Conservation (phyloP, 92 coral and sea anemone genomes). For the Parazoanthus darwini region DNA sequence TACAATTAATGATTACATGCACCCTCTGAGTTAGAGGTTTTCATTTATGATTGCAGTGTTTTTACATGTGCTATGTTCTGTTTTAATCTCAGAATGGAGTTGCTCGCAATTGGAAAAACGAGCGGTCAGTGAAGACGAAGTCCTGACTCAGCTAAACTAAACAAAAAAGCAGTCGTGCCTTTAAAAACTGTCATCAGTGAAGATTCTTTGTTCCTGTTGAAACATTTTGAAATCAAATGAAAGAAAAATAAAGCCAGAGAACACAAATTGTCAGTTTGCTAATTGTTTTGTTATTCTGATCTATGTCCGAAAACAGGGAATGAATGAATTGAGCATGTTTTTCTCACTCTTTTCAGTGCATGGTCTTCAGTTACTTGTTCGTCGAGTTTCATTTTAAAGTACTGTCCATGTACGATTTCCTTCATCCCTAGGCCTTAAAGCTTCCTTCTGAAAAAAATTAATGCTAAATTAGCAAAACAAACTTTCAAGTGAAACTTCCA, state of each 20-base stretch:
- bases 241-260: not conserved
- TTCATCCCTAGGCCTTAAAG: not conserved
- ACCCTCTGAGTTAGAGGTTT: too few relatives aligned
- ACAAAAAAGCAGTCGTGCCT: not conserved
- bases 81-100: not conserved
- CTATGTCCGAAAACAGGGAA: not conserved
- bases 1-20: too few relatives aligned
- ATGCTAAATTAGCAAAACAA: not conserved
- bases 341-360: not conserved
- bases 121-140: slow-evolving; percentile 8
- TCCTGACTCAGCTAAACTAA: not conserved
- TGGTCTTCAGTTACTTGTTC: not conserved
- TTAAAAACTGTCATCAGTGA: not conserved
- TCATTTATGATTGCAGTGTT: not conserved
- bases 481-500: too few relatives aligned
- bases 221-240: not conserved
- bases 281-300: not conserved
- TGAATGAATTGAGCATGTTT: too few relatives aligned
- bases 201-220: not conserved
- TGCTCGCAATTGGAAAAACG: not conserved
- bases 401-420: not conserved
- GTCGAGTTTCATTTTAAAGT: not conserved
- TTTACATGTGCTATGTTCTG: slow-evolving; percentile 19
- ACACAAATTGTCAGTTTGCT: not conserved
- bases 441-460: too few relatives aligned